Evolutionary conservation across 2,113 vertebrate species (phyloP), one percentile per base, ranked within the genome.

Genomic region (Danio rerio): DNA sequence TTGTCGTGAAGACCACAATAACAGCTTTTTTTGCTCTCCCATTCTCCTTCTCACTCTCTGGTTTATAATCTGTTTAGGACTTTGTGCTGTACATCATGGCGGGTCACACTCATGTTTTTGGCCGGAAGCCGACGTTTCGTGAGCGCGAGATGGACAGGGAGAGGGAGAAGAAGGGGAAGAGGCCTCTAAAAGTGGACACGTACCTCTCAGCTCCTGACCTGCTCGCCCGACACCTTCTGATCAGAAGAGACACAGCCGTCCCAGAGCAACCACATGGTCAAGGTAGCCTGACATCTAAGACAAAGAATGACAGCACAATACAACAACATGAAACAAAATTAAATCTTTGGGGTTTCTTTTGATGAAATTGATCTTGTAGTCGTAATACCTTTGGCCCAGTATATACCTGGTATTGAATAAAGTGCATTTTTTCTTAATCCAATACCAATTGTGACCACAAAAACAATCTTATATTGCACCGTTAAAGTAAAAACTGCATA

Each of bases 61-160:
- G 45, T 43, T 45, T 65, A 9, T 91, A 81, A 75, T 87, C 83
- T 82, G 75, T 88, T 53, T 88, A 98, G 96, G 96, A 97, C 86
- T 97, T 98, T 91, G 94, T 98, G 89, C 93, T 98, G 89, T 97
- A 98, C 68, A 95, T 97, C 86, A 97, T 98, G 96, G 90, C 93
- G 9, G 92, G 95, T 49, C 95, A 95, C 85, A 95, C 93, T 52
- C 96, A 98, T 83, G 91, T 97, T 75, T 96, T 98, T 73, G 96
- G 96, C 55, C 92, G 95, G 15, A 95, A 95, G 42, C 93, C 95
- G 10, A 94, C 92, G 40, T 81, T 94, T 18, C 94, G 89, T 63
- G 93, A 94, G 80, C 82, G 91, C 84, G 94, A 95, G 85, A 94
- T 92, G 88, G 94, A 95, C 0, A 89, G 90, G 85, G 94, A 95